A percentile compares a stretch with the other conserved stretches of the same genome.
These are phyloP conservation scores for Drosophila diplacantha DNA, from an alignment of 2,888 invertebrate genomes.

Conservation along the genomic window DNA sequence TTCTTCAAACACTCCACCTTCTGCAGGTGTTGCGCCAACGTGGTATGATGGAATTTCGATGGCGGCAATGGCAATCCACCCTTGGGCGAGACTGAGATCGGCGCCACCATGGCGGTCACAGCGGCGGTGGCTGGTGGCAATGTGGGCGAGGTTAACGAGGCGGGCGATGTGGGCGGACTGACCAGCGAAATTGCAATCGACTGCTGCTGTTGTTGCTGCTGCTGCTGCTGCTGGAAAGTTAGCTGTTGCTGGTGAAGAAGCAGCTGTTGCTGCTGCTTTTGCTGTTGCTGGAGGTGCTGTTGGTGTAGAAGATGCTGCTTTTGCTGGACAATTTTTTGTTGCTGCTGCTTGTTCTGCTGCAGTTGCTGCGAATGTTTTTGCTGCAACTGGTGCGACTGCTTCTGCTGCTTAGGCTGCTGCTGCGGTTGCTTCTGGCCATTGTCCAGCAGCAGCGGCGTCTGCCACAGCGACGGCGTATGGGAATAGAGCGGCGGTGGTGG, in stretches of 20 bases:
- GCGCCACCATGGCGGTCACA: slow-evolving; percentile 65
- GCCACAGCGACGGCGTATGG: slow-evolving; percentile 74
- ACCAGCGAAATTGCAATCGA: slow-evolving; percentile 47
- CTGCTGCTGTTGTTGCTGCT: slow-evolving; percentile 15
- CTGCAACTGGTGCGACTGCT: slow-evolving; percentile 44
- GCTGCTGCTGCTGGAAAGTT: slow-evolving; percentile 39
- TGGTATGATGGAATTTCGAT: slow-evolving; percentile 76
- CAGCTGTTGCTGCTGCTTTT: slow-evolving; percentile 42
- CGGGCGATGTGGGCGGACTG: slow-evolving; percentile 68
- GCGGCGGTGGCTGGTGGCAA: slow-evolving; percentile 54
- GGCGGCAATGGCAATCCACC: slow-evolving; percentile 68
- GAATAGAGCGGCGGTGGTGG: slow-evolving; percentile 64
- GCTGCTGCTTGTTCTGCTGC: slow-evolving; percentile 43
- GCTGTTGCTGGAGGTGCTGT: slow-evolving; percentile 35
- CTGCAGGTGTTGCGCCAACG: slow-evolving; percentile 75
- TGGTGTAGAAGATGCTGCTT: slow-evolving; percentile 50
- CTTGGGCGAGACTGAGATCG: slow-evolving; percentile 62
- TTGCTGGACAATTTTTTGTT: slow-evolving; percentile 35
- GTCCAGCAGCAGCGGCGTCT: slow-evolving; percentile 72
- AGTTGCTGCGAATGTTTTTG: slow-evolving; percentile 50
- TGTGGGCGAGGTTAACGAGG: slow-evolving; percentile 65
- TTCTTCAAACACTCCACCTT: slow-evolving; percentile 75
- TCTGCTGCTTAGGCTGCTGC: slow-evolving; percentile 41
- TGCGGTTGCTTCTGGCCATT: slow-evolving; percentile 55
- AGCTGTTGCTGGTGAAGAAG: slow-evolving; percentile 41